A percentile compares a stretch with the other conserved stretches of the same genome.
These are phyloP conservation scores for Gymnothorax javanicus DNA, from an alignment of 2,797 vertebrate species.

Conservation along the genomic window DNA sequence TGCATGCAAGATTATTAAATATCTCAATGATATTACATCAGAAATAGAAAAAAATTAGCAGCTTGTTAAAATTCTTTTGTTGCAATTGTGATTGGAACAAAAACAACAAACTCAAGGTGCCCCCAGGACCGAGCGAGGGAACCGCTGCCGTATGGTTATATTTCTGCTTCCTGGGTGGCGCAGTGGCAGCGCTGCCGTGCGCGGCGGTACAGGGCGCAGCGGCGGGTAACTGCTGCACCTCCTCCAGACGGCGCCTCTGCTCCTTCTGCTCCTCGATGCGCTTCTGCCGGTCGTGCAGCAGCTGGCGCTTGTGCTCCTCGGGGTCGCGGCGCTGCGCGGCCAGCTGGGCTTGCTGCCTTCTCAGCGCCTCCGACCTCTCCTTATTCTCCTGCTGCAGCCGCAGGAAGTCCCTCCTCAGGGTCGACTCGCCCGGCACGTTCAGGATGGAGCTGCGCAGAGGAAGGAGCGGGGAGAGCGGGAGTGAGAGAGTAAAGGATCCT, in stretches of 20 bases:
- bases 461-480: neutral
- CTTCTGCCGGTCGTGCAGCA: slow-evolving; percentile 87
- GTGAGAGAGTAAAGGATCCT: neutral
- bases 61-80: too few species aligned
- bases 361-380: slow-evolving; percentile 84
- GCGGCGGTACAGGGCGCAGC: neutral
- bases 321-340: slow-evolving; percentile 85
- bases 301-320: slow-evolving; percentile 87
- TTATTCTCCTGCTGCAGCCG: slow-evolving; percentile 93
- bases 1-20: too few species aligned
- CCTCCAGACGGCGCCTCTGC: slow-evolving; percentile 86
- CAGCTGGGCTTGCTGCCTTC: slow-evolving; percentile 84
- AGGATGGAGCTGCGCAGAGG: slow-evolving; percentile 81
- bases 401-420: slow-evolving; percentile 86
- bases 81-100: too few species aligned
- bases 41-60: too few species aligned
- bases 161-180: neutral
- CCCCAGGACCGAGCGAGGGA: too few species aligned
- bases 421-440: slow-evolving; percentile 91
- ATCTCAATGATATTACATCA: too few species aligned
- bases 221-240: slow-evolving; percentile 58
- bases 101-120: too few species aligned
- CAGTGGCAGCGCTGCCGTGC: neutral
- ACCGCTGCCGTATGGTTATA: too few species aligned
- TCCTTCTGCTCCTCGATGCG: slow-evolving; percentile 93